Conservation (phyloP, 2,888 invertebrate genomes). For the Cantharis rufa region DNA sequence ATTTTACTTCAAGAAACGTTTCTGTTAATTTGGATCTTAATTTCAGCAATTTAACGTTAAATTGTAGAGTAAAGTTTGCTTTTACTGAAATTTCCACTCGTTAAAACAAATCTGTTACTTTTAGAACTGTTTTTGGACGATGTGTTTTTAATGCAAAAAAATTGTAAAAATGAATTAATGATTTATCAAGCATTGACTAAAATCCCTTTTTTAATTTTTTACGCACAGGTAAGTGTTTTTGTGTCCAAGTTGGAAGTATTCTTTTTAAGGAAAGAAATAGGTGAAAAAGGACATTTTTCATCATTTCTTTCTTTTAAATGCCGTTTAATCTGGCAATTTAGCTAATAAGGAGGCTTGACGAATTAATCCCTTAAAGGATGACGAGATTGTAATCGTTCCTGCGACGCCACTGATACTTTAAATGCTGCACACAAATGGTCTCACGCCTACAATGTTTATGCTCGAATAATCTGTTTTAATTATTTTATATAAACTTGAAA, state of each 20-base stretch:
- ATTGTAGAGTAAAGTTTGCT: not conserved
- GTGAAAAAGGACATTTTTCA: conserved; percentile 13
- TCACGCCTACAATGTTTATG: conserved; percentile 18
- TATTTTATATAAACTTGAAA: conserved; percentile 6
- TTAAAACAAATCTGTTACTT: not conserved
- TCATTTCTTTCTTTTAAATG: conserved; percentile 9
- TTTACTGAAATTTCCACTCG: not conserved
- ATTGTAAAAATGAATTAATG: not conserved
- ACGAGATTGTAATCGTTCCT: conserved; percentile 9
- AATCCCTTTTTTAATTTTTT: not conserved
- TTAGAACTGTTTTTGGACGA: not conserved
- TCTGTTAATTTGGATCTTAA: not conserved
- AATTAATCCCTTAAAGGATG: conserved; percentile 20
- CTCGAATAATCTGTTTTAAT: conserved; percentile 17
- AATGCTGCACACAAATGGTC: conserved; percentile 6
- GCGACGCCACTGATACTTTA: conserved; percentile 19
- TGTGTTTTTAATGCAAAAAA: not conserved
- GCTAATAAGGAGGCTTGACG: conserved; percentile 18
- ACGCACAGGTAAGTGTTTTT: not conserved
- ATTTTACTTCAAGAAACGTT: not conserved
- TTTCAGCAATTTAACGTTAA: conserved; percentile 1
- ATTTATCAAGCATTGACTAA: not conserved
- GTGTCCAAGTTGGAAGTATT: not conserved
- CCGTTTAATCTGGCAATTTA: conserved; percentile 18
- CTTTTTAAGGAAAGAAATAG: not conserved